Base-by-base conservation (phyloP, 2,113 vertebrate species). In the Actinemys pallida region DNA sequence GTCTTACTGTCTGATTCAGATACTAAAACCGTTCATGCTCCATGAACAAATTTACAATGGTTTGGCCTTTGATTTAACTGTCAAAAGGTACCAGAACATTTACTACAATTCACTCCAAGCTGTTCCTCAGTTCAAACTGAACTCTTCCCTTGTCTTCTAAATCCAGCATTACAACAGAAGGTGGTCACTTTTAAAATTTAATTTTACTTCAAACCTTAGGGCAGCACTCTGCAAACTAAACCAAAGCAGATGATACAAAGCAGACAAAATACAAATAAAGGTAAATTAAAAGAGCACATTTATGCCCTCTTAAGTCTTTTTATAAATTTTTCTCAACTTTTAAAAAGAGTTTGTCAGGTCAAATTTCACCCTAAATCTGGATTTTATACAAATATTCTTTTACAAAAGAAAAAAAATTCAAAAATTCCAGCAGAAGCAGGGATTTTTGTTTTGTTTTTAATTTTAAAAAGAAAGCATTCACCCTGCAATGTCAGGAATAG, bases 11-110 rank as follows among this genome's bases (percentile, higher is more conserved):
- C 27, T 2, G 3, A 81, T 54, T 84, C 76, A 93, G 49, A 62
- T 5, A 84, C 10, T 84, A 83, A 87, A 87, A 56, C 27, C 3
- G 1, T 50, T 89, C 4, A 31, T 22, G 52, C 13, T 78, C 24
- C 82, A 69, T 3, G 25, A 92, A 87, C 12, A 93, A 90, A 76
- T 29, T 8, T 76, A 6, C 45, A 52, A 49, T 29, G 45, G 19
- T 90, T 93, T 72, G 80, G 39, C 76, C 56, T 83, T 54, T 56
- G 49, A 93, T 89, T 93, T 91, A 96, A 89, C 39, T 56, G 86
- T 35, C 35, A 93, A 89, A 94, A 90, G 5, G 22, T 65, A 94
- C 16, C 24, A n/a, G 92, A 22, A 31, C 49, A 86, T 5, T 11
- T 50, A 86, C 5, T 39, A 82, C 22, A 93, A 49, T 10, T 89